phyloP scores from a whole-genome alignment of 2,113 vertebrate genomes.

The Strigops habroptila region DNA sequence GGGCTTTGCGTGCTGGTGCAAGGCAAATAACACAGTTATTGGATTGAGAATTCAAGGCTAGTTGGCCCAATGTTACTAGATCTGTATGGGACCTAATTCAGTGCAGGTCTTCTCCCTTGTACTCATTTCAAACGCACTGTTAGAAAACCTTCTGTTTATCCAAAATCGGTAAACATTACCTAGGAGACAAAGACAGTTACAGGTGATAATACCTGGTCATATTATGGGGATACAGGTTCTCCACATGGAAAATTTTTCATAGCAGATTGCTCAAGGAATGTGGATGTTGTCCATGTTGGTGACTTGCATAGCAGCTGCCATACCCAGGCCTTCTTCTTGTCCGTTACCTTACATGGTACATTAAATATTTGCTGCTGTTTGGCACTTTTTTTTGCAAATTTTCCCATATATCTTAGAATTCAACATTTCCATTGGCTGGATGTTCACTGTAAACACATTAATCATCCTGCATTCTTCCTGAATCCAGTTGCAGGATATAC shows the following conservation, averaged over 20 bases:
- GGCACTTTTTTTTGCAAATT: not conserved
- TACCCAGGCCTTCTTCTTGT: not conserved
- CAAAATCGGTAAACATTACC: not conserved
- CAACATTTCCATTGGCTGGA: constrained; percentile 23
- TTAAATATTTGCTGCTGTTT: not conserved
- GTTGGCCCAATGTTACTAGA: not conserved
- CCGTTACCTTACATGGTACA: not conserved
- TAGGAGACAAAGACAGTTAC: fast-evolving
- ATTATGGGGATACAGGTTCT: fast-evolving
- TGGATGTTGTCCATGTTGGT: not conserved
- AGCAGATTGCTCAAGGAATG: not conserved
- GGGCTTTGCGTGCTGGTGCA: not conserved
- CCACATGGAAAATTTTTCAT: fast-evolving
- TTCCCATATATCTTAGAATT: not conserved
- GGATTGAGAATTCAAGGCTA: not conserved
- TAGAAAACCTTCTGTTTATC: not conserved
- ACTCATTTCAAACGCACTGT: not conserved
- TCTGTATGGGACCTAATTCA: not conserved
- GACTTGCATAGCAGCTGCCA: not conserved
- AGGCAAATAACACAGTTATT: not conserved
- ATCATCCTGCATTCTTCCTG: constrained; percentile 4
- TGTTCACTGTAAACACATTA: constrained; percentile 58
- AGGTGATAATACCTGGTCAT: too few relatives aligned
- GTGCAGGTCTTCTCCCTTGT: not conserved
- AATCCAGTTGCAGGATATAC: not conserved